These are phyloP conservation scores for Eurystomus gularis DNA, from an alignment of 2,113 vertebrate species.

Conservation along the genomic window DNA sequence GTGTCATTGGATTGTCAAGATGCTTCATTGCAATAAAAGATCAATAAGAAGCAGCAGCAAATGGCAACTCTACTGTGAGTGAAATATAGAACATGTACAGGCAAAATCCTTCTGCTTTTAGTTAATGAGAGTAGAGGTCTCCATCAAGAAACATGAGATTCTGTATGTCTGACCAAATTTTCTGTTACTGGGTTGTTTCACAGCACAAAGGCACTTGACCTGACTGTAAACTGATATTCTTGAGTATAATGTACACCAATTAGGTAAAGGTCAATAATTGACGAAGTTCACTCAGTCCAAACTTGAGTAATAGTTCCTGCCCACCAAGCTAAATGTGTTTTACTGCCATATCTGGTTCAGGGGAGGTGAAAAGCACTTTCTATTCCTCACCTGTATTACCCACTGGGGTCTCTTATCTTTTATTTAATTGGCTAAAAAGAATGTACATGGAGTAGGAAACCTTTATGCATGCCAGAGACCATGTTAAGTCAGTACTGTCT, in stretches of 20 bases:
- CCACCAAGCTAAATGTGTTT: neutral
- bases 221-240: neutral
- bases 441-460: neutral
- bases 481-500: neutral
- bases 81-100: neutral
- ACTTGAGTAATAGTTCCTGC: neutral
- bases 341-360: neutral
- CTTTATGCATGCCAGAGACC: neutral
- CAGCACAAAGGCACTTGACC: neutral
- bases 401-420: neutral
- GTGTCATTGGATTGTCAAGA: neutral
- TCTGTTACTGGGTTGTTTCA: neutral
- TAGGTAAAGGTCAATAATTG: neutral
- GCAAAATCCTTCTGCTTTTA: neutral
- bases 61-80: neutral
- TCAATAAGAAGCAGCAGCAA: slow-evolving; percentile 22
- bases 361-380: neutral
- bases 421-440: neutral
- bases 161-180: neutral
- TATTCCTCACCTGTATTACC: neutral
- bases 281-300: neutral
- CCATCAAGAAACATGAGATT: neutral
- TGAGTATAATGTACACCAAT: neutral
- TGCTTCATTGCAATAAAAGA: neutral
- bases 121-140: neutral